Percentiles rank a stretch among this genome's conserved stretches.
Evolutionary conservation across 2,797 vertebrate genomes (phyloP).

Genomic region (Varecia variegata): DNA sequence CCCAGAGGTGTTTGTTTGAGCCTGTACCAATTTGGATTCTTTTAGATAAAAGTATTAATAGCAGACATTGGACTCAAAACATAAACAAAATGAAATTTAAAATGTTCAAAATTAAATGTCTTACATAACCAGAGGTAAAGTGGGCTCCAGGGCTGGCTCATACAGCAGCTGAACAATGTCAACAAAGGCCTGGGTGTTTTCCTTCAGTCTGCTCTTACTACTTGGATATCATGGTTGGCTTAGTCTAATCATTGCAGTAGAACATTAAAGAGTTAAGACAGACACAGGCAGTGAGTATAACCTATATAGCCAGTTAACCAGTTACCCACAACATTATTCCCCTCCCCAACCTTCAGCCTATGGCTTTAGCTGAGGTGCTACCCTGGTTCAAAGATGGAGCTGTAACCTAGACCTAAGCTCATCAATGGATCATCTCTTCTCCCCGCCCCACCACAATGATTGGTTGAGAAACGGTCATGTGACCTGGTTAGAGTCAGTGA

Average conservation of each 20-base stretch:
- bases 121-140: neutral
- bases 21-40: neutral
- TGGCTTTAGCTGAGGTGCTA: neutral
- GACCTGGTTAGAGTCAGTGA: neutral
- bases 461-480: neutral
- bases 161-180: neutral
- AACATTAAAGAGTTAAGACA: neutral
- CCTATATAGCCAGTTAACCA: neutral
- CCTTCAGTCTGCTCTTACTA: neutral
- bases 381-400: neutral
- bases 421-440: neutral
- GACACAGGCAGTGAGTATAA: neutral
- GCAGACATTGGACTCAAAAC: neutral
- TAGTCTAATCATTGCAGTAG: neutral
- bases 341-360: neutral
- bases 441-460: too few relatives aligned
- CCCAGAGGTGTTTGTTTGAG: neutral
- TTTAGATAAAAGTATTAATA: neutral
- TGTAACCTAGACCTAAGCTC: neutral
- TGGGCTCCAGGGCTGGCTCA: neutral
- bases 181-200: neutral
- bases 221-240: neutral
- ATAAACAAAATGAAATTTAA: slow-evolving; percentile 3
- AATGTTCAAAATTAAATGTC: neutral
- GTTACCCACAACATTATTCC: neutral